phyloP scores from a whole-genome alignment of 2,888 invertebrate species.

The Hypena proboscidalis region DNA sequence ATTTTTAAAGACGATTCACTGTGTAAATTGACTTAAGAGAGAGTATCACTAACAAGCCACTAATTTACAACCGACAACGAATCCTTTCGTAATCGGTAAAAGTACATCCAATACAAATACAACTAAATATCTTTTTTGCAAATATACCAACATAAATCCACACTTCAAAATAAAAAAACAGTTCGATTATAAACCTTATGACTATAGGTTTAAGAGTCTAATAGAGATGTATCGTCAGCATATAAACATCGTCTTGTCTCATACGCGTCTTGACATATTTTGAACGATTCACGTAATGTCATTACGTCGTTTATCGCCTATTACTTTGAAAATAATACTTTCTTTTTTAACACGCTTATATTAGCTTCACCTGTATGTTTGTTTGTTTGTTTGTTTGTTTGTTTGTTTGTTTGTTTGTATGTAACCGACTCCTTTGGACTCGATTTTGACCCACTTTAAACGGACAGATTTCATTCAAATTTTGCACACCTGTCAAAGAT shows the following conservation, averaged over 20 bases:
- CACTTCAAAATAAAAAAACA: not conserved
- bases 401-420: slow-evolving; percentile 3
- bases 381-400: no score
- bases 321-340: slow-evolving; percentile 36
- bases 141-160: slow-evolving; percentile 1
- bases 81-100: slow-evolving; percentile 36
- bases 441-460: no score
- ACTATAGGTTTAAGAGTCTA: not conserved
- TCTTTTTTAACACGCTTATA: slow-evolving; percentile 30
- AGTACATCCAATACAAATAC: slow-evolving; percentile 24
- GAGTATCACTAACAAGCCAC: slow-evolving; percentile 20
- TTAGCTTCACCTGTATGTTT: no score
- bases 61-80: slow-evolving; percentile 9
- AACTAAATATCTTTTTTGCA: slow-evolving; percentile 13
- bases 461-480: no score
- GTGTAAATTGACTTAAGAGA: slow-evolving; percentile 19
- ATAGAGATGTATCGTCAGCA: not conserved
- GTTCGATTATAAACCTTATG: not conserved
- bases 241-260: slow-evolving; percentile 11
- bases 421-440: no score
- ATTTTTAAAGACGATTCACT: slow-evolving; percentile 11
- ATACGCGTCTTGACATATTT: slow-evolving; percentile 18
- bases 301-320: slow-evolving; percentile 27
- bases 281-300: slow-evolving; percentile 22
- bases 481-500: no score